Conservation (phyloP, 2,797 vertebrate species). For the Poeciliopsis turneri region DNA sequence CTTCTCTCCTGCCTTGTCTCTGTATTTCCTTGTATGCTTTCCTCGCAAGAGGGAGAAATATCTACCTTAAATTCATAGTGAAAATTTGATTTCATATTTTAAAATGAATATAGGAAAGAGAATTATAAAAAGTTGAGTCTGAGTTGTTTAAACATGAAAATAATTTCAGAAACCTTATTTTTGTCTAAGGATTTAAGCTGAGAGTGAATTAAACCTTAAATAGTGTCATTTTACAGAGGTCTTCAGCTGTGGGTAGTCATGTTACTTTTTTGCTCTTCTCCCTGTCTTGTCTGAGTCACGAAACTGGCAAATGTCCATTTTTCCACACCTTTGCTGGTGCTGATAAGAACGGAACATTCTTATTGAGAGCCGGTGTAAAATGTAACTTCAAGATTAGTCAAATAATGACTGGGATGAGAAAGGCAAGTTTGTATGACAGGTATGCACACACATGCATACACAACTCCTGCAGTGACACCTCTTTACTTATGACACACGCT, state of each 20-base stretch:
- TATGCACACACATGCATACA: slow-evolving; percentile 4
- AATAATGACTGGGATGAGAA: slow-evolving; percentile 56
- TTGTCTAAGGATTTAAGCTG: not conserved
- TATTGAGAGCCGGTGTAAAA: slow-evolving; percentile 36
- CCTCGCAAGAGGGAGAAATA: not conserved
- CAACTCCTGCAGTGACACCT: slow-evolving; percentile 38
- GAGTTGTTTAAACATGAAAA: not conserved
- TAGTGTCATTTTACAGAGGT: not conserved
- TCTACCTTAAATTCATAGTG: not conserved
- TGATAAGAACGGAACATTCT: slow-evolving; percentile 23
- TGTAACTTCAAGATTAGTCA: slow-evolving; percentile 44
- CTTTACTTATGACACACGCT: slow-evolving; percentile 54
- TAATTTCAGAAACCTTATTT: not conserved
- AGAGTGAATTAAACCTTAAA: not conserved
- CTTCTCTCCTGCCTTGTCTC: not conserved
- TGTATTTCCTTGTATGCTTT: not conserved
- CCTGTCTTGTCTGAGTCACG: not conserved
- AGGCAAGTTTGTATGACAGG: slow-evolving; percentile 19
- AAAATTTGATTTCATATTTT: not conserved
- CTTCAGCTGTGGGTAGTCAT: slow-evolving; percentile 7
- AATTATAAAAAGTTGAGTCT: not conserved
- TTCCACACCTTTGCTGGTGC: slow-evolving; percentile 18
- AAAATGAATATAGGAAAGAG: not conserved
- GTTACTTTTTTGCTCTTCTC: not conserved
- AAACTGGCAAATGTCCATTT: slow-evolving; percentile 19